Evolutionary conservation across 1,140 invertebrate genomes (phyloP).

Genomic region (Epicauta chinensis): DNA sequence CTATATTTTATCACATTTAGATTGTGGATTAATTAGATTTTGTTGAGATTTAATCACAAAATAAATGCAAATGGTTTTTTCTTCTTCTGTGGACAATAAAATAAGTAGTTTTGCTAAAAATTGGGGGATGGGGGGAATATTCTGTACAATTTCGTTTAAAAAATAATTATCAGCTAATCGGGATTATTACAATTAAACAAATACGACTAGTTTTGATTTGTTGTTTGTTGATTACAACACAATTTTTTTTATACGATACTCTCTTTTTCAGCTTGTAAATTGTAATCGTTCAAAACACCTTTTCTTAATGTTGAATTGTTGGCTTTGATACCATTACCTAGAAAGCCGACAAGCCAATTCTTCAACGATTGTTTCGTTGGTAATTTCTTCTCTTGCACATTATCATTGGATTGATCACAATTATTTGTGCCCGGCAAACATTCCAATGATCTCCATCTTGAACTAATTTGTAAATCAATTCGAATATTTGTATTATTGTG

Average conservation of each 20-base stretch:
- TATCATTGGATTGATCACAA: constrained; percentile 36
- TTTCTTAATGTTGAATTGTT: constrained; percentile 59
- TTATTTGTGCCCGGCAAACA: constrained; percentile 46
- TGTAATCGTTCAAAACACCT: constrained; percentile 38
- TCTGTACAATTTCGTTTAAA: no score
- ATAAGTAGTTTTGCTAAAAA: no score
- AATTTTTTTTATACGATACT: constrained; percentile 38
- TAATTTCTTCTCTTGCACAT: constrained; percentile 46
- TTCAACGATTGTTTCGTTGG: constrained; percentile 50
- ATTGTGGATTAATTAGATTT: no score
- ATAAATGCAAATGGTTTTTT: no score
- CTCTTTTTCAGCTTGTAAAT: constrained; percentile 39
- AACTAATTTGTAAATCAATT: constrained; percentile 18
- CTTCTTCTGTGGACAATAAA: no score
- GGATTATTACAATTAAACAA: not conserved
- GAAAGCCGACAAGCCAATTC: constrained; percentile 62
- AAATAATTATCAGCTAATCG: not conserved
- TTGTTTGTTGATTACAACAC: no score
- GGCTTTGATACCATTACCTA: constrained; percentile 56
- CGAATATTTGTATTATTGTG: not conserved
- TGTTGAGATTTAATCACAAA: no score
- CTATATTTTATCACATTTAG: no score
- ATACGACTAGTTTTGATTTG: not conserved
- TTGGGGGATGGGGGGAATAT: no score
- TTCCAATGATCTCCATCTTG: constrained; percentile 70